Evolutionary conservation across 2,113 vertebrate genomes (phyloP).

Genomic region (Halichoeres trimaculatus): DNA sequence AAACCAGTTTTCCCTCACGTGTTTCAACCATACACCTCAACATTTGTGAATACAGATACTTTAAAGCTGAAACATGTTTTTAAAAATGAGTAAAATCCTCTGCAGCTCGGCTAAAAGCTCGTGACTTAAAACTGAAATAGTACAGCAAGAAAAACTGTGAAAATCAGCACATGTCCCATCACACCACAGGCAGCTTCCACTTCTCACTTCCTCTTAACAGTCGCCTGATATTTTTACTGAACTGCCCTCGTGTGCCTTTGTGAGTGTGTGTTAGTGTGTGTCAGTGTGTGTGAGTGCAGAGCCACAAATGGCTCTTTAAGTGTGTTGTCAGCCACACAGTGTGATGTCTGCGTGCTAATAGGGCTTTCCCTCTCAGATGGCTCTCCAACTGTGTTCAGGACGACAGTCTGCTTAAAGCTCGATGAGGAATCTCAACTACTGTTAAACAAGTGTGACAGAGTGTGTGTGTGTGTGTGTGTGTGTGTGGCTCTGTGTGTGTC

Average conservation of each 20-base stretch:
- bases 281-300: neutral
- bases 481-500: neutral
- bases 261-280: neutral
- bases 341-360: slow-evolving; percentile 27
- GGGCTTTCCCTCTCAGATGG: slow-evolving; percentile 36
- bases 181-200: slow-evolving; percentile 5
- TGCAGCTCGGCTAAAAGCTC: neutral
- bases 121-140: neutral
- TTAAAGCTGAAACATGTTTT: too few species aligned
- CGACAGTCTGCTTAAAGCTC: slow-evolving; percentile 11
- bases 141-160: slow-evolving; percentile 26
- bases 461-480: neutral
- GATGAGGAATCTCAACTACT: neutral
- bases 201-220: slow-evolving; percentile 40
- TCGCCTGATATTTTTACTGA: slow-evolving; percentile 18
- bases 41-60: too few species aligned
- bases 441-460: neutral
- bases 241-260: slow-evolving; percentile 3
- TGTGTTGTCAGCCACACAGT: slow-evolving; percentile 39
- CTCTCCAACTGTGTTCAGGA: slow-evolving; percentile 31
- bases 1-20: too few species aligned
- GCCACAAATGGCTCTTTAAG: slow-evolving; percentile 31
- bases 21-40: too few species aligned
- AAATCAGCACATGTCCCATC: slow-evolving; percentile 20
- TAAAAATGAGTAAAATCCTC: too few species aligned